These are phyloP conservation scores for Leptinotarsa texana DNA, from an alignment of 1,140 invertebrate species.

Conservation along the genomic window DNA sequence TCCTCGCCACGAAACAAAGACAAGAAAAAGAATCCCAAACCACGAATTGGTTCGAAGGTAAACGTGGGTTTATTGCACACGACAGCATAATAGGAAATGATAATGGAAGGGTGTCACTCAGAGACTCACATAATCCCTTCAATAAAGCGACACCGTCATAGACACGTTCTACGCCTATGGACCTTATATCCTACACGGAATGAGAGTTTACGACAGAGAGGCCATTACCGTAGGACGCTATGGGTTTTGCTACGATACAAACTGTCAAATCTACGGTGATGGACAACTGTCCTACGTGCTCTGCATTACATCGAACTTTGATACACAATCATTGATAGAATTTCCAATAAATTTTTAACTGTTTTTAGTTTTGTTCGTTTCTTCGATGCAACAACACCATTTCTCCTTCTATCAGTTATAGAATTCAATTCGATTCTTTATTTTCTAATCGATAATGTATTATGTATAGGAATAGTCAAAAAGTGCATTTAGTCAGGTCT, in stretches of 20 bases:
- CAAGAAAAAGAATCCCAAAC: too few species aligned
- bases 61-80: constrained; percentile 18
- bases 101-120: constrained; percentile 20
- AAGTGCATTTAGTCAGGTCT: too few species aligned
- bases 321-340: constrained; percentile 37
- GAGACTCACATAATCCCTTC: neutral
- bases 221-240: constrained; percentile 39
- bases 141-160: constrained; percentile 12
- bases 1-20: too few species aligned
- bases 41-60: neutral
- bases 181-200: constrained; percentile 39
- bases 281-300: constrained; percentile 47
- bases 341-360: neutral
- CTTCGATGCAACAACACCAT: too few species aligned
- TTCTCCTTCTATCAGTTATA: too few species aligned
- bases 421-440: too few species aligned
- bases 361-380: too few species aligned
- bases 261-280: constrained; percentile 45
- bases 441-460: too few species aligned
- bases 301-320: constrained; percentile 39
- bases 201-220: constrained; percentile 49
- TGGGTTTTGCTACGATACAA: constrained; percentile 43
- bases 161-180: constrained; percentile 43
- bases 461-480: too few species aligned
- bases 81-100: constrained; percentile 18